phyloP scores from a whole-genome alignment of 92 coral and sea anemone species.

The Actinostola sp. region DNA sequence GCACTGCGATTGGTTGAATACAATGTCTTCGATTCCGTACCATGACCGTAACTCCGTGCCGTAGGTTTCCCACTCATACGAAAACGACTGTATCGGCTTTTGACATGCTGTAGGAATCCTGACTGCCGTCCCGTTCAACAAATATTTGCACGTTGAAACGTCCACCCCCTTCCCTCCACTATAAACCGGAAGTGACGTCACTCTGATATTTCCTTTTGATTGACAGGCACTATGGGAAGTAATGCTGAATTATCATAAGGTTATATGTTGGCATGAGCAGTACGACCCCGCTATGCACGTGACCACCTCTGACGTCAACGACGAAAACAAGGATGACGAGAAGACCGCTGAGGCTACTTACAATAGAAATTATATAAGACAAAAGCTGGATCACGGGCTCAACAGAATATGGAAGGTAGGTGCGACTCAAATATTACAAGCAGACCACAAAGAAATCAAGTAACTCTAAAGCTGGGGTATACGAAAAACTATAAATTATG shows the following conservation, averaged over 20 bases:
- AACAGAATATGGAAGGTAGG: constrained; percentile 98
- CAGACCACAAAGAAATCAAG: too few species aligned
- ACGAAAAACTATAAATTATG: too few species aligned
- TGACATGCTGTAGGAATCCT: too few species aligned
- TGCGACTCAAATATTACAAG: too few species aligned
- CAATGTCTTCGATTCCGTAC: not conserved
- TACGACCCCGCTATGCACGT: constrained; percentile 94
- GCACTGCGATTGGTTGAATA: not conserved
- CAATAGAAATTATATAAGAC: constrained; percentile 92
- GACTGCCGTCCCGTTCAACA: too few species aligned
- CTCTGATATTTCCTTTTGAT: not conserved
- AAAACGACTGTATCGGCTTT: too few species aligned
- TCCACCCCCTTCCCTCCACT: not conserved
- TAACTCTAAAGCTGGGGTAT: too few species aligned
- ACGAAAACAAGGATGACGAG: constrained; percentile 64
- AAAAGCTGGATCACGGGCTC: constrained; percentile 94
- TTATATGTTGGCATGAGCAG: constrained; percentile 91
- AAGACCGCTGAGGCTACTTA: constrained; percentile 89
- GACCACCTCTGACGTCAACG: constrained; percentile 42
- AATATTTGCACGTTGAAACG: too few species aligned
- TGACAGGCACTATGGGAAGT: constrained; percentile 87
- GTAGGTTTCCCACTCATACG: too few species aligned
- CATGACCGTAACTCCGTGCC: too few species aligned
- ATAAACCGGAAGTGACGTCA: not conserved
- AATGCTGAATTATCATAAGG: constrained; percentile 94